Conservation (phyloP, 2,113 vertebrate species). For the Dromaius novaehollandiae region DNA sequence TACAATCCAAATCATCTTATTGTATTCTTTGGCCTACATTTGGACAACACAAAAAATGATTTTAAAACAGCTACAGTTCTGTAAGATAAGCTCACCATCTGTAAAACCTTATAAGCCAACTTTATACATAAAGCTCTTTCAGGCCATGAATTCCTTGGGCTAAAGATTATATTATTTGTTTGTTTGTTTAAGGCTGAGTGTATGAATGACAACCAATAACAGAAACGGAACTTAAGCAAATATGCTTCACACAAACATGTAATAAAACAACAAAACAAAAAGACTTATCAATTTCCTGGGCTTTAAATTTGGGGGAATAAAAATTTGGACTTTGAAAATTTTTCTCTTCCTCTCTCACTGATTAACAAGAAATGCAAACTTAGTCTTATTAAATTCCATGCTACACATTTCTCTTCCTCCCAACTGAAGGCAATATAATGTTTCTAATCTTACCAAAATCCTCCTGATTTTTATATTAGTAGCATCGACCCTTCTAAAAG, state of each 20-base stretch:
- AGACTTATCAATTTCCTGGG: not conserved
- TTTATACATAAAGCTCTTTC: not conserved
- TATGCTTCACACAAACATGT: not conserved
- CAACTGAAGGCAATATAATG: not conserved
- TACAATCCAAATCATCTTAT: not conserved
- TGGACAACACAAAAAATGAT: not conserved
- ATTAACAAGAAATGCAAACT: not conserved
- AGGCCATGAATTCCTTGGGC: not conserved
- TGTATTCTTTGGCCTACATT: not conserved
- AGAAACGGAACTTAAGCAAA: not conserved
- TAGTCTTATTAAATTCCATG: not conserved
- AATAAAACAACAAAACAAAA: not conserved
- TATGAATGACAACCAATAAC: not conserved
- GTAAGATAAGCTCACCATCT: not conserved
- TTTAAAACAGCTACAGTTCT: not conserved
- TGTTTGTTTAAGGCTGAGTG: not conserved
- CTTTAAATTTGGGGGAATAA: not conserved
- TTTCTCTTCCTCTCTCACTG: not conserved
- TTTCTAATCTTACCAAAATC: not conserved
- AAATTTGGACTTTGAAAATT: no score
- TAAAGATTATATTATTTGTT: not conserved
- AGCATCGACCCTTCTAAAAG: not conserved
- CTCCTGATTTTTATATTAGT: not conserved
- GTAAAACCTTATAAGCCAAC: not conserved
- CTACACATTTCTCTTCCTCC: not conserved